Percentiles rank a stretch among this genome's conserved stretches.
Conservation (phyloP, 2,797 vertebrate genomes). For the Melanotaenia trifasciata region DNA sequence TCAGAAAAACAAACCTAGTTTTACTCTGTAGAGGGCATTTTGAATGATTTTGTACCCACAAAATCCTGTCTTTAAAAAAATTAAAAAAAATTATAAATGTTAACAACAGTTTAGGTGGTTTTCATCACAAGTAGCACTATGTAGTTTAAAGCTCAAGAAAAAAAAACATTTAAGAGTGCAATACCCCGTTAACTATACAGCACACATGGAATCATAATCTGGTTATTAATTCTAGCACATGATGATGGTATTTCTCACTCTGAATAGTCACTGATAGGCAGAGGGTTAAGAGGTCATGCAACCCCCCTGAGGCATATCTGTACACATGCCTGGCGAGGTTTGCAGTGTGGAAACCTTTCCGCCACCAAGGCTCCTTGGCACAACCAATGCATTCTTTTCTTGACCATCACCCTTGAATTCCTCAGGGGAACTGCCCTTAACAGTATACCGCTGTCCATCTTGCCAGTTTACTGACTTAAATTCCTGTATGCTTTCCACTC, state of each 20-base stretch:
- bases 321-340: conserved; percentile 53
- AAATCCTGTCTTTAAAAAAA: too few species aligned
- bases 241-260: conserved; percentile 5
- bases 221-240: not conserved
- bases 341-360: conserved; percentile 67
- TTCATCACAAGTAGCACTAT: too few species aligned
- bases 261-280: conserved; percentile 33
- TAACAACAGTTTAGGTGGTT: too few species aligned
- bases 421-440: conserved; percentile 74
- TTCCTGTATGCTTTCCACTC: conserved; percentile 73
- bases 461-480: conserved; percentile 70
- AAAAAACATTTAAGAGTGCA: too few species aligned
- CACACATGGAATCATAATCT: not conserved
- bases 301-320: conserved; percentile 54
- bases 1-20: too few species aligned
- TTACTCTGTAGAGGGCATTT: too few species aligned
- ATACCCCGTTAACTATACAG: too few species aligned
- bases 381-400: conserved; percentile 70
- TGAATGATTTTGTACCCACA: too few species aligned
- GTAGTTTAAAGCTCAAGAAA: too few species aligned
- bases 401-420: conserved; percentile 79
- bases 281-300: conserved; percentile 56
- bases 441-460: conserved; percentile 63
- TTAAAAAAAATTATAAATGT: too few species aligned
- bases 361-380: conserved; percentile 75